These are phyloP conservation scores for Simalia tracyae DNA, from an alignment of 2,797 vertebrate genomes.

Conservation along the genomic window DNA sequence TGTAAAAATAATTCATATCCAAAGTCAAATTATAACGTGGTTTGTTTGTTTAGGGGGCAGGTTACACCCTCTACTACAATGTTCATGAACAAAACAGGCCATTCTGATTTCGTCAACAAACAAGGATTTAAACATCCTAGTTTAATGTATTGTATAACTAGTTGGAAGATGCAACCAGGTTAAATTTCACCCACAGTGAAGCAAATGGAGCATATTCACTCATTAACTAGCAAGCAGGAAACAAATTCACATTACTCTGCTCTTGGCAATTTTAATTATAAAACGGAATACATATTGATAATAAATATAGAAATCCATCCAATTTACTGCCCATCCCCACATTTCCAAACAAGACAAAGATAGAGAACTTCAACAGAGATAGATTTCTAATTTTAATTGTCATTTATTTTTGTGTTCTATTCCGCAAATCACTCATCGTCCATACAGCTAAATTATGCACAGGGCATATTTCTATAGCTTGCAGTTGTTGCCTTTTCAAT, in stretches of 20 bases:
- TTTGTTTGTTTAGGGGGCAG: too few species aligned
- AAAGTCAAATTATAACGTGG: too few species aligned
- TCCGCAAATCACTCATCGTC: neutral
- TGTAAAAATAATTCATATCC: too few species aligned
- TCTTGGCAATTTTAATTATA: neutral
- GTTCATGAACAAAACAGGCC: too few species aligned
- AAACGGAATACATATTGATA: neutral
- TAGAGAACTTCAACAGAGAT: conserved; percentile 30
- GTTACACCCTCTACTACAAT: too few species aligned
- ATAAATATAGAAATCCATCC: neutral
- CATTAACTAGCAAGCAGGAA: neutral
- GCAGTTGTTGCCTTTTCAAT: neutral
- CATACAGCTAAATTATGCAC: neutral
- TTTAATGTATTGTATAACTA: too few species aligned
- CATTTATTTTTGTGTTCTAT: conserved; percentile 23
- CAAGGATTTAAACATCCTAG: too few species aligned
- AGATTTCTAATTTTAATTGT: conserved; percentile 30
- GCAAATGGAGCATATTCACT: too few species aligned
- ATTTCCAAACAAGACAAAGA: conserved; percentile 15
- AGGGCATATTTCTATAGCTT: neutral
- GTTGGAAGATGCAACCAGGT: too few species aligned
- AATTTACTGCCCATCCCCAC: conserved; percentile 13
- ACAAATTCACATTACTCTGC: neutral
- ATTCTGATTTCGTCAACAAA: too few species aligned
- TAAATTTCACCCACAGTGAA: too few species aligned